Evolutionary conservation across 2,888 invertebrate species (phyloP), one percentile per base, ranked within the genome.

Genomic region (Drosophila meridiana): DNA sequence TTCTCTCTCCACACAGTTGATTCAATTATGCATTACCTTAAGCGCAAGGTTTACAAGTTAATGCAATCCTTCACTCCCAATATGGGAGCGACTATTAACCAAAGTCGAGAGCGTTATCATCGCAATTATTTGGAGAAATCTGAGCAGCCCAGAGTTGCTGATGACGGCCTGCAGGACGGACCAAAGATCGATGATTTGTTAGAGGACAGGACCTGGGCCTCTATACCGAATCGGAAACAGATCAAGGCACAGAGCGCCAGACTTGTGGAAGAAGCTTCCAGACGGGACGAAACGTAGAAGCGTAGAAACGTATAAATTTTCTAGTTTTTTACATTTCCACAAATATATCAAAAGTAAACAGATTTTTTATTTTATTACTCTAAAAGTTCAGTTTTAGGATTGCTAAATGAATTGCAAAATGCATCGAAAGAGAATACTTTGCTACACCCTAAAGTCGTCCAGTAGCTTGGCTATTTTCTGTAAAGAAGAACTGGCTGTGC

Each of bases 191-290:
- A 88, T 9, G 90, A 83, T 57, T 45, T 87, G 2, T 45, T 87
- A 30, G 80, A 78, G 43, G 78, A 88, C 40, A 91, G 84, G 4
- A 55, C 47, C 14, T 14, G 76, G 62, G 86, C 88, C 45, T 79
- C 73, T 73, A 82, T 92, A 7, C 91, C 89, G 3, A 92, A 87
- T 74, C 91, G 92, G 11, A 91, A 91, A 32, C 90, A 91, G 73
- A 90, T 93, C 4, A 93, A 93, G 80, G 78, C 83, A 2, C 83
- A 87, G 40, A 93, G 93, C 75, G 88, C 88, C 26, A 91, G 89
- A 78, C 64, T 93, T 32, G 80, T 93, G 14, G 93, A 93, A 60
- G 90, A 91, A 55, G 75, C 80, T 13, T 76, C 83, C n/a, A 92
- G 91, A 55, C 89, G 84, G 57, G 91, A 92, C 0, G 92, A 92